phyloP scores from a whole-genome alignment of 2,888 invertebrate species.

The Idaea dimidiata region DNA sequence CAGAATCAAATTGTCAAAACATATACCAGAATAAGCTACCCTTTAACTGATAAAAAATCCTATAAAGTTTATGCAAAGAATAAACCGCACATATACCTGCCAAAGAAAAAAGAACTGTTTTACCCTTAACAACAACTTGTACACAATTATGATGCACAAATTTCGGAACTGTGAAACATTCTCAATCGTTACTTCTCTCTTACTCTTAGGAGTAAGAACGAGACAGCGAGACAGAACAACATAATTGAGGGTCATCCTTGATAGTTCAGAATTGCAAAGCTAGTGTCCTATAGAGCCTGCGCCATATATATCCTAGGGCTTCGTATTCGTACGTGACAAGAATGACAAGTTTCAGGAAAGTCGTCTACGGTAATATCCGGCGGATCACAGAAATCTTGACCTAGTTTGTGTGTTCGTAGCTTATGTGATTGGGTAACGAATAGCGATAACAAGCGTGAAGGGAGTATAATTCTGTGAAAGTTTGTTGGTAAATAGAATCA shows the following conservation, averaged over 20 bases:
- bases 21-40: neutral
- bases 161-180: neutral
- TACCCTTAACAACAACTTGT: neutral
- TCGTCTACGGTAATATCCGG: slow-evolving; percentile 35
- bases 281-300: slow-evolving; percentile 25
- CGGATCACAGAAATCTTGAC: slow-evolving; percentile 39
- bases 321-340: slow-evolving; percentile 39
- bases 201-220: neutral
- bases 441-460: neutral
- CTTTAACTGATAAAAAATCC: neutral
- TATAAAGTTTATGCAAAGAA: neutral
- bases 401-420: slow-evolving; percentile 32
- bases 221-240: neutral
- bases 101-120: neutral
- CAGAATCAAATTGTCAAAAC: neutral
- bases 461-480: neutral
- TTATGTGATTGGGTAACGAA: slow-evolving; percentile 7
- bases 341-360: slow-evolving; percentile 35
- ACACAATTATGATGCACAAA: neutral
- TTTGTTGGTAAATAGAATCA: neutral
- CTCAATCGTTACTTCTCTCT: neutral
- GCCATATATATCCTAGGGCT: slow-evolving; percentile 33
- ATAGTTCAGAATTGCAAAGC: slow-evolving; percentile 16
- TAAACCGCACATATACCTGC: too few species aligned
- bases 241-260: neutral